phyloP scores from a whole-genome alignment of 2,113 vertebrate genomes.

The Ranitomeya variabilis region DNA sequence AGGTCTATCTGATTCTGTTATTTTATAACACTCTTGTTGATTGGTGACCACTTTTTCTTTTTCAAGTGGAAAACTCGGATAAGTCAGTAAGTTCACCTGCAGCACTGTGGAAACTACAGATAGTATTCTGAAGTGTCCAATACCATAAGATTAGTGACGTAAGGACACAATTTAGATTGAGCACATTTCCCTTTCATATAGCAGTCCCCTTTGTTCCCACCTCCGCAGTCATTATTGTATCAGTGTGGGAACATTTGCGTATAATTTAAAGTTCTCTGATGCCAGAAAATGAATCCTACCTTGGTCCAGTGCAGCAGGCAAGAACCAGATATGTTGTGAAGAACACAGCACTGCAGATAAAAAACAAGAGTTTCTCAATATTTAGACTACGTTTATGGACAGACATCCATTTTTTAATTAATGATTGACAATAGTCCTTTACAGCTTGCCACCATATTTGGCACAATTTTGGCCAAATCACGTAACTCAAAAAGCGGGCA shows the following conservation, averaged over 20 bases:
- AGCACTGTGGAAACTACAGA: background rate
- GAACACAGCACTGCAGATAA: slow-evolving; percentile 82
- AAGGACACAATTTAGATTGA: background rate
- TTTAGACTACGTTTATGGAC: background rate
- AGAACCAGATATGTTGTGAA: slow-evolving; percentile 89
- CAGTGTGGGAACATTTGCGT: too few relatives aligned
- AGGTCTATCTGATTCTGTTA: too few relatives aligned
- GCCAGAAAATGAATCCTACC: slow-evolving; percentile 68
- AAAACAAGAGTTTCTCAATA: slow-evolving; percentile 21
- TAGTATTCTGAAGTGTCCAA: background rate
- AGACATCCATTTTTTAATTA: background rate
- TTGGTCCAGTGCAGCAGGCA: slow-evolving; percentile 86
- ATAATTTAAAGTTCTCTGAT: background rate
- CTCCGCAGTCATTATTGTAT: background rate
- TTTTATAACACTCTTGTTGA: too few relatives aligned
- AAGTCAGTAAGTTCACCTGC: background rate
- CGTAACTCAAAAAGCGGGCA: too few relatives aligned
- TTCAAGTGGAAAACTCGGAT: background rate
- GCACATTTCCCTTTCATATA: background rate
- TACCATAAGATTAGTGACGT: background rate
- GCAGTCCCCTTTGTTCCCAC: background rate
- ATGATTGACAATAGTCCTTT: background rate
- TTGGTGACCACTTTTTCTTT: too few relatives aligned
- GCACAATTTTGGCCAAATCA: too few relatives aligned
- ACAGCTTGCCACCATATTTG: too few relatives aligned